These are phyloP conservation scores for Chaetorhynchus papuensis DNA, from an alignment of 2,113 vertebrate species.

Conservation along the genomic window DNA sequence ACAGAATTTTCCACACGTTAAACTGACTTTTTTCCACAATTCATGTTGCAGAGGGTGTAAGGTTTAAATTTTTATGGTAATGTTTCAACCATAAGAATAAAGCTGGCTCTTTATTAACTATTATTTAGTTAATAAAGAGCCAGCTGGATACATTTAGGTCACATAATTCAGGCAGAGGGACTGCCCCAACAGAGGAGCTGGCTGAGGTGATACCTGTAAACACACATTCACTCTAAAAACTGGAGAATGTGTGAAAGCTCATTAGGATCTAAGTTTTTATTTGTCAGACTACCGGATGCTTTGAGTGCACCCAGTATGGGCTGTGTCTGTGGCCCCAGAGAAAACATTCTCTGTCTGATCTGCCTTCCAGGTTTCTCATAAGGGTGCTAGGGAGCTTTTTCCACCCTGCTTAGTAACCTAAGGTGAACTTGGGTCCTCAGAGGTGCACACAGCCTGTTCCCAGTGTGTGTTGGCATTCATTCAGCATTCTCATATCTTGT, in stretches of 20 bases:
- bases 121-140: background rate
- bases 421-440: background rate
- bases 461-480: conserved; percentile 17
- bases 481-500: conserved; percentile 8
- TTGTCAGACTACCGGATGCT: background rate
- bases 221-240: background rate
- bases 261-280: background rate
- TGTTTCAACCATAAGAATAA: too few species aligned
- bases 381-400: background rate
- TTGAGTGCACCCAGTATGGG: background rate
- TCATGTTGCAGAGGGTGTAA: background rate
- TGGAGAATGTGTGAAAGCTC: background rate
- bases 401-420: background rate
- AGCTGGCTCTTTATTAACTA: too few species aligned
- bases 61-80: background rate
- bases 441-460: conserved; percentile 3
- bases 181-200: background rate
- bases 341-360: background rate
- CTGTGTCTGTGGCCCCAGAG: background rate
- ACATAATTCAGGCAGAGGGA: background rate
- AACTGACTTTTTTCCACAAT: background rate
- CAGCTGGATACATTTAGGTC: background rate
- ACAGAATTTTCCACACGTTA: background rate
- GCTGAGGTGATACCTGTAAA: background rate
- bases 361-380: background rate